A percentile compares a stretch with the other conserved stretches of the same genome.
Conservation (phyloP, 37 sponge, comb jelly and placozoan genomes). For the Halisarca cf. caerulea region DNA sequence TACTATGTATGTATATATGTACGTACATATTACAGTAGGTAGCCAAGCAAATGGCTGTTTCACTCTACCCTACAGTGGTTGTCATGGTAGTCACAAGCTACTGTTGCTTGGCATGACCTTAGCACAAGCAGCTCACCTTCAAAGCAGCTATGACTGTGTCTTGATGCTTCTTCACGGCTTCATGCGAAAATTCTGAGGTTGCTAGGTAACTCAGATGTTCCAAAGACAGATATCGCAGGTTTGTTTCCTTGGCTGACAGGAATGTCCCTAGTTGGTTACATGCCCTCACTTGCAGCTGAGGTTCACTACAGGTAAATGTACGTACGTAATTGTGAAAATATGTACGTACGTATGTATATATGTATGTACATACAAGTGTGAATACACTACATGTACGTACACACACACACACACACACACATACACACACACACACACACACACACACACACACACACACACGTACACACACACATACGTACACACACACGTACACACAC, state of each 20-base stretch:
- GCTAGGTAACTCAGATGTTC: conserved; percentile 85
- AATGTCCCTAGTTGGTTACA: conserved; percentile 87
- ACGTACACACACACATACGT: no score
- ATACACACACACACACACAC: no score
- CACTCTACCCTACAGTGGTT: no score
- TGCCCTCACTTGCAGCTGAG: conserved; percentile 81
- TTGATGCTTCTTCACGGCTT: conserved; percentile 93
- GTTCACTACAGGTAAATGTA: conserved; percentile 57
- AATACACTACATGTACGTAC: no score
- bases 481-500: no score
- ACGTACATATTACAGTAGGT: not conserved
- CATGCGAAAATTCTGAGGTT: conserved; percentile 75
- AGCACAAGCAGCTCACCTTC: conserved; percentile 47
- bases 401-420: no score
- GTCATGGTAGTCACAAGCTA: not conserved
- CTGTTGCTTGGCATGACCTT: not conserved
- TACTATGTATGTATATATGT: conserved; percentile 5
- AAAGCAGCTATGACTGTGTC: conserved; percentile 78
- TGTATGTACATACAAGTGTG: no score
- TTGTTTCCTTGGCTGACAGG: conserved; percentile 86
- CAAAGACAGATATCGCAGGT: conserved; percentile 89
- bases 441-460: no score
- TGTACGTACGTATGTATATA: no score
- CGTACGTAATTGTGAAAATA: no score
- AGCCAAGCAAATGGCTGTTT: not conserved